Evolutionary conservation across 1,140 invertebrate species (phyloP).

Genomic region (Anastrepha ludens): DNA sequence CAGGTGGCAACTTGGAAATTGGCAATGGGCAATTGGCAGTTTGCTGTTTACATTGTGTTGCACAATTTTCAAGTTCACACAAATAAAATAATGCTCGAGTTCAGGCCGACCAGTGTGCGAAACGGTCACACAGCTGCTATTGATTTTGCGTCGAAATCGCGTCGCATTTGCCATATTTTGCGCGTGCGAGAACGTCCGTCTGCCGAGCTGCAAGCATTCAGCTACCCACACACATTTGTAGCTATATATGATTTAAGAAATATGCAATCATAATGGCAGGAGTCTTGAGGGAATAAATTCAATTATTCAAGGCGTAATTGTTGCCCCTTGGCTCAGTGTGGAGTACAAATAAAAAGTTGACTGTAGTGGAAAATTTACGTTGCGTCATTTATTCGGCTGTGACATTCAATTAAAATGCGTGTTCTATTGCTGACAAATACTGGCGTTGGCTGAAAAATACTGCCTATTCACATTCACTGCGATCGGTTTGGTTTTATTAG

Average conservation of each 20-base stretch:
- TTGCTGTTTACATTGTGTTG: conserved; percentile 7
- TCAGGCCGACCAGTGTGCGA: too few species aligned
- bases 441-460: too few species aligned
- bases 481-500: not conserved
- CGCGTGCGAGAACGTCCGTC: not conserved
- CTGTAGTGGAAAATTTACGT: not conserved
- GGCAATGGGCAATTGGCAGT: not conserved
- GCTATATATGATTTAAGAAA: not conserved
- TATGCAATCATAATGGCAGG: not conserved
- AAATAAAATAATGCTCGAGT: not conserved
- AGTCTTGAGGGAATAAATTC: not conserved
- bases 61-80: conserved; percentile 42
- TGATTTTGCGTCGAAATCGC: too few species aligned
- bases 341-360: not conserved
- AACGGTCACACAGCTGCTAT: too few species aligned
- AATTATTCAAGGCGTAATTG: not conserved
- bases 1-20: conserved; percentile 13
- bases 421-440: not conserved
- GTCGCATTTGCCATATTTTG: not conserved
- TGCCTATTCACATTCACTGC: not conserved
- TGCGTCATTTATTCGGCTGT: not conserved
- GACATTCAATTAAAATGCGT: conserved; percentile 46
- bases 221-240: not conserved
- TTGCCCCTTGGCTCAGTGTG: not conserved
- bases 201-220: not conserved